Base-by-base conservation (phyloP, 1,140 invertebrate species). In the Liolophura sinensis region DNA sequence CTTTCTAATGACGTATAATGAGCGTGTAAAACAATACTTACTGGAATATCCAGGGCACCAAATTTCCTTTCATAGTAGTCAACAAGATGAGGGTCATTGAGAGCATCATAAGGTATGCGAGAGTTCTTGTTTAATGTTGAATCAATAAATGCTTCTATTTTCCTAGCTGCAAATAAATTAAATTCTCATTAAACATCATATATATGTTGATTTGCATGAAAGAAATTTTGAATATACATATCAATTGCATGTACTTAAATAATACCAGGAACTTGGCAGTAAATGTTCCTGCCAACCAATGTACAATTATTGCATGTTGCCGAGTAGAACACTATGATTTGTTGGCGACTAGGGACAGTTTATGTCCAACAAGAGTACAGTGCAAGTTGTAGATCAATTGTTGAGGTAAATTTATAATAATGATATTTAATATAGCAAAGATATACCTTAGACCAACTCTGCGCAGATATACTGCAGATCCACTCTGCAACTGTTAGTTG, bases 31-130 rank as follows among this genome's bases (percentile, higher is more conserved):
- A 20, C 20, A 48, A 31, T 31, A 15, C 11, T 15, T 62, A 57
- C 47, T 15, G 61, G 49, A 9, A 40, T 40, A 40, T 40, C 31
- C 20, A 82, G 74, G 9, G 68, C 47, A 25, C 72, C 73, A 71
- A 84, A 85, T 65, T 81, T 74, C 61, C 79, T 69, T 47, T 76
- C 74, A 68, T 82, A 85, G 68, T 80, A 85, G 49, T 85, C 83
- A 25, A 70, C 62, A 11, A 85, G 68, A 62, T 84, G 83, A 16
- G 80, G 80, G 65, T 85, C 84, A 66, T 77, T 76, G 4, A 85
- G 73, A 7, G 84, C 70, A 63, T 78, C 74, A 69, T 85, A 85
- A 4, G 81, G 79, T 18, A 83, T 56, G n/a, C 71, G 73, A 22
- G 60, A 16, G 31, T 62, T 71, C 46, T 68, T 65, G 24, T 72